Conservation (phyloP, 1,140 invertebrate genomes). For the Drosophila lowei region DNA sequence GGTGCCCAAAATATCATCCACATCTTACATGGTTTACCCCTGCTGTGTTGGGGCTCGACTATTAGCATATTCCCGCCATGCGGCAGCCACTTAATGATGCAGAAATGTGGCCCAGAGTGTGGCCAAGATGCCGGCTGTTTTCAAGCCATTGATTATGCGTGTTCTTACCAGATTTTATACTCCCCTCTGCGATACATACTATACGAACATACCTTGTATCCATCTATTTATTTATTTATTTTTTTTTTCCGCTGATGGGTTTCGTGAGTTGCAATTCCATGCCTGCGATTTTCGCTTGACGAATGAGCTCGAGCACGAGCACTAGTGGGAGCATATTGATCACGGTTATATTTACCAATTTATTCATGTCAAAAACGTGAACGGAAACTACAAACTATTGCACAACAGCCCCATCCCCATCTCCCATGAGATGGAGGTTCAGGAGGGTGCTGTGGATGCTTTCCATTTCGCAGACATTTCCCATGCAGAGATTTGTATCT, state of each 20-base stretch:
- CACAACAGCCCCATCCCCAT: neutral
- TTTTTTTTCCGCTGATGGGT: constrained; percentile 1
- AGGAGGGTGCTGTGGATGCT: constrained; percentile 14
- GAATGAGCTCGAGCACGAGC: constrained; percentile 19
- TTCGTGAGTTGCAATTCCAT: constrained; percentile 15
- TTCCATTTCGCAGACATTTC: constrained; percentile 27
- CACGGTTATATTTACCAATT: constrained; percentile 61
- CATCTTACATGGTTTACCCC: too few species aligned
- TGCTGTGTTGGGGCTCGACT: too few species aligned
- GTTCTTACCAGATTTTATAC: constrained; percentile 7
- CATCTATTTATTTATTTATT: neutral
- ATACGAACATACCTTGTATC: neutral
- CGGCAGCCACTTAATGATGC: too few species aligned
- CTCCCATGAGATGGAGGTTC: too few species aligned
- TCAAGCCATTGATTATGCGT: constrained; percentile 68
- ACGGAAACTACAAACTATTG: constrained; percentile 42
- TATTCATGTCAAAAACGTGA: constrained; percentile 71
- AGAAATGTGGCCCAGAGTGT: constrained; percentile 60
- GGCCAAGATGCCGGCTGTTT: constrained; percentile 45
- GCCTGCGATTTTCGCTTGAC: constrained; percentile 28
- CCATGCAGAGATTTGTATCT: constrained; percentile 36
- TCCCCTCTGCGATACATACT: neutral
- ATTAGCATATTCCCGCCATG: too few species aligned
- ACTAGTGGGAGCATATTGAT: neutral
- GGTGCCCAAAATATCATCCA: constrained; percentile 10